A percentile compares a stretch with the other conserved stretches of the same genome.
phyloP scores from a whole-genome alignment of 2,888 invertebrate genomes.

The Limenitis camilla region DNA sequence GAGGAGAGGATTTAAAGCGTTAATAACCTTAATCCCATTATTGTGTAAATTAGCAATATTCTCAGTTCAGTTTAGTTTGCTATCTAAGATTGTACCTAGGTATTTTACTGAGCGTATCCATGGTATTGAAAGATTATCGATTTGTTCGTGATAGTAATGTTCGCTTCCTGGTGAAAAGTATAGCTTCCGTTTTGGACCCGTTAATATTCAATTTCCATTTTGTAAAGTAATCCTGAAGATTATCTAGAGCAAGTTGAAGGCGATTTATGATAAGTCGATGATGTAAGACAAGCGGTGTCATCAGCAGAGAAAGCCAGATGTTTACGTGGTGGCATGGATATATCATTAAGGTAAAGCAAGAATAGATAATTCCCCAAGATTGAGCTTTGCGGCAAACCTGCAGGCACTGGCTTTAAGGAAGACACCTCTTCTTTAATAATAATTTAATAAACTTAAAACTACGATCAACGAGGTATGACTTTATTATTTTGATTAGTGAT shows the following conservation, averaged over 20 bases:
- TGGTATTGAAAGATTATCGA: neutral
- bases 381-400: constrained; percentile 3
- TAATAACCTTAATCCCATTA: too few species aligned
- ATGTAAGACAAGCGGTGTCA: neutral
- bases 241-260: neutral
- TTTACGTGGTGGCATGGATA: neutral
- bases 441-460: neutral
- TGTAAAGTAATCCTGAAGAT: neutral
- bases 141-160: neutral
- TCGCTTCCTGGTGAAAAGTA: neutral
- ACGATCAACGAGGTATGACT: neutral
- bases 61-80: neutral
- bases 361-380: neutral
- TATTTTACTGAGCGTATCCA: neutral
- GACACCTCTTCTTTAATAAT: neutral
- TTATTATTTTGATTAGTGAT: neutral
- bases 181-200: neutral
- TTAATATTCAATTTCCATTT: neutral
- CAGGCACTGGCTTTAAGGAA: neutral
- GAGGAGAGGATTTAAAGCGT: too few species aligned
- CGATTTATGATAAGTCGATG: neutral
- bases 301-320: neutral
- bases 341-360: neutral
- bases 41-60: too few species aligned
- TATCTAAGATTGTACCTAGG: neutral